Base-by-base conservation (phyloP, 2,113 vertebrate genomes). In the Isichthys henryi region DNA sequence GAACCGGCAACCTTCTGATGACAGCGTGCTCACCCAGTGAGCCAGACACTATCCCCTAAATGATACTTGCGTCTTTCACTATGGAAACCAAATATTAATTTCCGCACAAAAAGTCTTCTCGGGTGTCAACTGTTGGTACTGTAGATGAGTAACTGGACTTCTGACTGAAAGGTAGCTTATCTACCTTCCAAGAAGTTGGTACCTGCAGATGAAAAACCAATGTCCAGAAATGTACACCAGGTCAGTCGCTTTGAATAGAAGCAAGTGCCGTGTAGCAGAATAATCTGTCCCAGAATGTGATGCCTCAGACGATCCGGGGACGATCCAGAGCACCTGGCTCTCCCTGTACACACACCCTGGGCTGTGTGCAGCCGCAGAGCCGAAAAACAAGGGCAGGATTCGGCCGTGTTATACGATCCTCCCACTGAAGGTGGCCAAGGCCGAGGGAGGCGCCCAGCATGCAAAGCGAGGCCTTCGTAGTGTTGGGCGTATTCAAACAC, bases 321-420 rank as follows among this genome's bases (percentile, higher is more conserved):
- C 13, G 48, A 21, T 52, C 56, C 62, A 27, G 48, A 56, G 85
- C 89, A 90, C 86, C 89, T 90, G 89, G 86, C 74, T 43, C 23
- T 39, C 52, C 0, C 48, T 58, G 17, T 10, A 86, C 43, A 62
- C 31, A 87, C 49, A 39, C 86, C 70, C 35, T 83, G 39, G 86
- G 86, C 89, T 84, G 89, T 90, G 58, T 84, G 89, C 83, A 50
- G 86, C 87, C 27, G n/a, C 23, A 11, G 52, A 35, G 23, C 46
- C 86, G 52, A 83, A 90, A 88, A 80, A 88, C 89, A 88, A 56
- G 66, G 86, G 70, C 35, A 52, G 70, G n/a, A 53, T 58, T 70
- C 3, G 35, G 70, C 74, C 8, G 43, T 83, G 87, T 88, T 62
- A 84, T 46, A 83, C 27, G 74, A 88, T 90, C 89, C 45, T n/a